phyloP scores from a whole-genome alignment of 1,140 invertebrate species.

The Tetraneura akinire region DNA sequence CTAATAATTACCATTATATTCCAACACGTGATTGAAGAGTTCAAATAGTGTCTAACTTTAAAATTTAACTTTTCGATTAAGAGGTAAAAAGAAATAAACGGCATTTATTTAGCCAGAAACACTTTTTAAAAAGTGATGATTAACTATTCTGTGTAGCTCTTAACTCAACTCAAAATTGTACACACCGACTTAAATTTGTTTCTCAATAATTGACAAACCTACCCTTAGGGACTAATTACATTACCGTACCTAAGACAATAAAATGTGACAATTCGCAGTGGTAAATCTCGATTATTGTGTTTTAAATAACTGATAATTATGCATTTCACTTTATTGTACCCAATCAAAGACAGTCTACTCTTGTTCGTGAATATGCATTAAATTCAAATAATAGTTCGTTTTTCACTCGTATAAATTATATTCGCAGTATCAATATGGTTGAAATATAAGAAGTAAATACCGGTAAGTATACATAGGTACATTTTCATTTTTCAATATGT shows the following conservation, averaged over 20 bases:
- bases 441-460: too few relatives aligned
- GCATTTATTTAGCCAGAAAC: background rate
- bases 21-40: too few relatives aligned
- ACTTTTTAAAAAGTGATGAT: background rate
- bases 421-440: too few relatives aligned
- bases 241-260: background rate
- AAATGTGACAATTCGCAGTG: background rate
- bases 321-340: background rate
- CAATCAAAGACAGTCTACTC: background rate
- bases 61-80: too few relatives aligned
- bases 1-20: too few relatives aligned
- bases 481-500: background rate
- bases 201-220: background rate
- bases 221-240: background rate
- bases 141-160: conserved; percentile 2
- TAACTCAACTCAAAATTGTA: background rate
- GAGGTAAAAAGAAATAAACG: background rate
- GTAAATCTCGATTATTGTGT: background rate
- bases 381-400: too few relatives aligned
- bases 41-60: too few relatives aligned
- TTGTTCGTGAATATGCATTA: background rate
- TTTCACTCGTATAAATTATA: too few relatives aligned
- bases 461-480: too few relatives aligned
- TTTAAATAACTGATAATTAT: conserved; percentile 15
- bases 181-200: background rate